phyloP scores from a whole-genome alignment of 2,888 invertebrate genomes.

The Hypsopygia costalis region DNA sequence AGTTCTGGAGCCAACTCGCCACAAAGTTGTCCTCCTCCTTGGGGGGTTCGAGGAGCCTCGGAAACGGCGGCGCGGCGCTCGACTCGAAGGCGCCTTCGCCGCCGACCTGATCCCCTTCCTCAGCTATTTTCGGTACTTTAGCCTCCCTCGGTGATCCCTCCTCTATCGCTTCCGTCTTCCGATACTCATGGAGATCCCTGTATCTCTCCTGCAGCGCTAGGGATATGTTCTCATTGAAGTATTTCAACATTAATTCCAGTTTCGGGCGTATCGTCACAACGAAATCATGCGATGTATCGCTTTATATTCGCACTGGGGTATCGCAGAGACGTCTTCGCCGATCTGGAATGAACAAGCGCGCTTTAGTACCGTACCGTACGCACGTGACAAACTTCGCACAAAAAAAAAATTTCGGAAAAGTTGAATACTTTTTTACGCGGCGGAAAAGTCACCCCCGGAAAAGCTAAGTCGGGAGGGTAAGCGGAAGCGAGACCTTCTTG shows the following conservation, averaged over 20 bases:
- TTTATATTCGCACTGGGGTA: slow-evolving; percentile 26
- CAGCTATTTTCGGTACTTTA: slow-evolving; percentile 75
- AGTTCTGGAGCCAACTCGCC: slow-evolving; percentile 86
- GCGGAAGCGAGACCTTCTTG: slow-evolving; percentile 76
- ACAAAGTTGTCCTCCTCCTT: slow-evolving; percentile 85
- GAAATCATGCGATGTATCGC: slow-evolving; percentile 63
- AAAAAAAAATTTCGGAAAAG: slow-evolving; percentile 21
- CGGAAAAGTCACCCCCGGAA: slow-evolving; percentile 40
- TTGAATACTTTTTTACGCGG: slow-evolving; percentile 23
- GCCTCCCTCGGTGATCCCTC: slow-evolving; percentile 76
- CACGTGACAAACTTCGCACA: slow-evolving; percentile 17
- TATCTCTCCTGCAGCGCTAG: slow-evolving; percentile 80
- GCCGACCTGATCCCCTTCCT: slow-evolving; percentile 70
- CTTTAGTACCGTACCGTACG: slow-evolving; percentile 14
- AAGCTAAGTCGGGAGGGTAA: slow-evolving; percentile 51
- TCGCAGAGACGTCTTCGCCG: slow-evolving; percentile 34
- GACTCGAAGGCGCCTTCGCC: slow-evolving; percentile 72
- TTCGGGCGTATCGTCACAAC: slow-evolving; percentile 66
- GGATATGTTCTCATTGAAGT: slow-evolving; percentile 80
- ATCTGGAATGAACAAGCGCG: slow-evolving; percentile 43
- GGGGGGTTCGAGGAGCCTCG: slow-evolving; percentile 73
- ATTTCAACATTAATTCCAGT: slow-evolving; percentile 80
- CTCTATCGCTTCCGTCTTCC: slow-evolving; percentile 74
- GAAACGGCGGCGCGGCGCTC: slow-evolving; percentile 75
- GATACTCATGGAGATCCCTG: slow-evolving; percentile 79